phyloP scores from a whole-genome alignment of 1,140 invertebrate genomes.

The Coenobita brevimanus region DNA sequence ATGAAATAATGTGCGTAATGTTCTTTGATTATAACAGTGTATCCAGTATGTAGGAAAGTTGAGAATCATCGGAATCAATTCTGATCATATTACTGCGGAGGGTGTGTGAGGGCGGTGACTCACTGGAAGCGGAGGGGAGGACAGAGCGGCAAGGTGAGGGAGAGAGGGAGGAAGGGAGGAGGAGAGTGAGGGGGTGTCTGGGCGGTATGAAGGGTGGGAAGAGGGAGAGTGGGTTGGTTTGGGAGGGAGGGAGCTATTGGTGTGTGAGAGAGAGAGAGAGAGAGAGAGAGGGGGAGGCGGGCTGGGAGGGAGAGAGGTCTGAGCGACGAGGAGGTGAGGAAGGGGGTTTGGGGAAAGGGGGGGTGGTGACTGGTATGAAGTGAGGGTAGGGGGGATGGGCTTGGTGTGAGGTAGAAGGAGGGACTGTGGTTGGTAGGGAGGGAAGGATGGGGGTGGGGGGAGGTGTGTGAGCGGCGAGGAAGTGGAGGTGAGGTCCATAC shows the following conservation, averaged over 20 bases:
- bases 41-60: too few relatives aligned
- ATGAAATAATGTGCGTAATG: too few relatives aligned
- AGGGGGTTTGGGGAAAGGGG: neutral
- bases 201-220: neutral
- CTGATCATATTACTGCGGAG: too few relatives aligned
- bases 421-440: neutral
- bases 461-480: neutral
- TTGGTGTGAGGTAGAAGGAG: neutral
- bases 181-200: neutral
- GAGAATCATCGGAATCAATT: too few relatives aligned
- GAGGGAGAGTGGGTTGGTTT: neutral
- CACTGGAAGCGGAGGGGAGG: neutral
- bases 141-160: too few relatives aligned
- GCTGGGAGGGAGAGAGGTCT: too few relatives aligned
- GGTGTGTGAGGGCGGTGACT: conserved; percentile 17
- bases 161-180: neutral
- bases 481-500: neutral
- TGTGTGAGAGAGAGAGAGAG: neutral
- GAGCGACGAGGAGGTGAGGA: neutral
- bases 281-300: neutral
- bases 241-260: too few relatives aligned
- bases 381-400: neutral
- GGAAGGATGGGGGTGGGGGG: neutral
- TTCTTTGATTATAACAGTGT: too few relatives aligned
- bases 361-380: too few relatives aligned